phyloP scores from a whole-genome alignment of 2,113 vertebrate genomes.

The Dromaius novaehollandiae region DNA sequence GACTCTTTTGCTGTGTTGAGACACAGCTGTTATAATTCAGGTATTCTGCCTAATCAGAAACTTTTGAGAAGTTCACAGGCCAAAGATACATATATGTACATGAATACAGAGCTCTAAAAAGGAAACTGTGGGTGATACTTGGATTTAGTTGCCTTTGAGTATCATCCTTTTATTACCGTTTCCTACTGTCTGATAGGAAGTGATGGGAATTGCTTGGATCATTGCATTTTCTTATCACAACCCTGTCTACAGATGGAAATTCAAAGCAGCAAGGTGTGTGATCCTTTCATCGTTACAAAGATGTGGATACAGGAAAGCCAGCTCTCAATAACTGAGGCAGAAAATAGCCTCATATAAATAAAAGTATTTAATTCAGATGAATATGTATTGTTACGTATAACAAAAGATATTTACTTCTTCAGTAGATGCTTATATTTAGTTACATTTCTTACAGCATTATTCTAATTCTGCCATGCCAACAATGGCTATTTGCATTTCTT shows the following conservation, averaged over 20 bases:
- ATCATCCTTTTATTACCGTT: neutral
- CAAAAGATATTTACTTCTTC: constrained; percentile 7
- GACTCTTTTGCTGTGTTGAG: neutral
- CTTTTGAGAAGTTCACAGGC: neutral
- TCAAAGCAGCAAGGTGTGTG: neutral
- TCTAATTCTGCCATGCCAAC: neutral
- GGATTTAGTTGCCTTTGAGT: neutral
- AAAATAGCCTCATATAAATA: neutral
- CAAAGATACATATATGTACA: neutral
- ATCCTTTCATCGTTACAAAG: neutral
- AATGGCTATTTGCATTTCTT: neutral
- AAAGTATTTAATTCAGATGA: neutral
- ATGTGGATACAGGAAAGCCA: neutral
- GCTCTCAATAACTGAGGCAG: neutral
- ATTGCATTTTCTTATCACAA: neutral
- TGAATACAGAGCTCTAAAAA: neutral
- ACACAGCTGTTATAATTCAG: neutral
- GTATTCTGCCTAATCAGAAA: neutral
- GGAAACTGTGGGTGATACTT: neutral
- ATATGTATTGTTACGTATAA: constrained; percentile 10
- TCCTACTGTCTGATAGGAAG: neutral
- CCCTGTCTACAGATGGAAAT: neutral
- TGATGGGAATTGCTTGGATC: neutral
- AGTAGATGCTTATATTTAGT: constrained; percentile 6
- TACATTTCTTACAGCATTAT: neutral